phyloP scores from a whole-genome alignment of 1,140 invertebrate species.

The Drosophila littoralis region DNA sequence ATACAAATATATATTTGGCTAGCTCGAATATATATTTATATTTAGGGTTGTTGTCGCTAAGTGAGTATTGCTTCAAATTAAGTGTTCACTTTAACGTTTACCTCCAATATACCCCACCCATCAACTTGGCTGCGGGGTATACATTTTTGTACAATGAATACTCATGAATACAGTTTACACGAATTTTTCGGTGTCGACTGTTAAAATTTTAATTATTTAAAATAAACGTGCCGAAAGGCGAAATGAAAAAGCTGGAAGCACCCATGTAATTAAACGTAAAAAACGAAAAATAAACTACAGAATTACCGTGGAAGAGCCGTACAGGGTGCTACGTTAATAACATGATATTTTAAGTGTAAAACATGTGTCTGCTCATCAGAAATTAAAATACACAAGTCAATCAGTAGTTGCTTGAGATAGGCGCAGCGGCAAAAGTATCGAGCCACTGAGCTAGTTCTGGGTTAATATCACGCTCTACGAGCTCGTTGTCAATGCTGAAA shows the following conservation, averaged over 20 bases:
- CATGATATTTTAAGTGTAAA: neutral
- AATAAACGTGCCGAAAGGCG: slow-evolving; percentile 56
- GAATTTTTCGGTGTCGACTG: slow-evolving; percentile 10
- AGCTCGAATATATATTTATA: too few relatives aligned
- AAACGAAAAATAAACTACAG: slow-evolving; percentile 3
- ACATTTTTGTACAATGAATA: neutral
- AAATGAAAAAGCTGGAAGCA: slow-evolving; percentile 27
- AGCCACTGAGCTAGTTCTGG: neutral
- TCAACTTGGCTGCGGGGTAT: neutral
- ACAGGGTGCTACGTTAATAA: slow-evolving; percentile 1
- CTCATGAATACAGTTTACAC: slow-evolving; percentile 30
- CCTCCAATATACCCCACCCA: neutral
- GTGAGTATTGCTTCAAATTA: too few relatives aligned
- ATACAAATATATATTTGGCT: too few relatives aligned
- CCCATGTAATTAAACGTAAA: slow-evolving; percentile 44
- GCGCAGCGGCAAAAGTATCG: neutral
- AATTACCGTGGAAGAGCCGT: neutral
- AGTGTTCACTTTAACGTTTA: too few relatives aligned
- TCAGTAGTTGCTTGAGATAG: neutral
- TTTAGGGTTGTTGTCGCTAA: too few relatives aligned
- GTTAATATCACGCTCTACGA: slow-evolving; percentile 3
- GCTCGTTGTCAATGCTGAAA: neutral
- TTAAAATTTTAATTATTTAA: slow-evolving; percentile 62
- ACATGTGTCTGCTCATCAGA: neutral
- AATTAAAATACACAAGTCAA: neutral